These are phyloP conservation scores for Pogonomyrmex barbatus DNA, from an alignment of 1,140 invertebrate genomes.

Conservation along the genomic window DNA sequence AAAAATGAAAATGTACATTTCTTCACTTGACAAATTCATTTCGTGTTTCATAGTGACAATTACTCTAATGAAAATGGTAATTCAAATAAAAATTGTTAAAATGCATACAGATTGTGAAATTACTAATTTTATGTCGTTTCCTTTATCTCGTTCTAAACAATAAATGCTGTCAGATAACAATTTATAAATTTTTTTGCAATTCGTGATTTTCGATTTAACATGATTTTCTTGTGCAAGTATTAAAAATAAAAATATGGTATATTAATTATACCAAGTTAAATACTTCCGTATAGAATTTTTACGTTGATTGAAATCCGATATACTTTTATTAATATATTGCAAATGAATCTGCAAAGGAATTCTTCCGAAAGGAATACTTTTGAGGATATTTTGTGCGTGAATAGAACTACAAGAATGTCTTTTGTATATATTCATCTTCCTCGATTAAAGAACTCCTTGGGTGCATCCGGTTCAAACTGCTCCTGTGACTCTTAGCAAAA, in stretches of 20 bases:
- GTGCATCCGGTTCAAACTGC: constrained; percentile 36
- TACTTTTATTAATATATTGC: background rate
- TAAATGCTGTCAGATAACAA: background rate
- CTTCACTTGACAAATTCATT: constrained; percentile 44
- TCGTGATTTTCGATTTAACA: background rate
- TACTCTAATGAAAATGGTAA: constrained; percentile 47
- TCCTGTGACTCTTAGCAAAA: constrained; percentile 54
- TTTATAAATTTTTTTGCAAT: constrained; percentile 14
- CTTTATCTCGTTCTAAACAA: background rate
- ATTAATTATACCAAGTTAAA: background rate
- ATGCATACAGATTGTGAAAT: background rate
- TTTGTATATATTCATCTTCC: constrained; percentile 35
- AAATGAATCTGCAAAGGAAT: constrained; percentile 6
- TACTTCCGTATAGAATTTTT: constrained; percentile 3
- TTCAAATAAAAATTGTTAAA: background rate
- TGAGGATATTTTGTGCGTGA: constrained; percentile 6
- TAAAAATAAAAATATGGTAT: background rate
- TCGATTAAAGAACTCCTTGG: constrained; percentile 46
- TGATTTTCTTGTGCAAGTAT: background rate
- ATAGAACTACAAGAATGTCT: constrained; percentile 11
- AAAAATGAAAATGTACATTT: constrained; percentile 53
- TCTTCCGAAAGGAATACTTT: constrained; percentile 9
- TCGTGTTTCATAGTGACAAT: constrained; percentile 21
- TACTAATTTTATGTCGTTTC: constrained; percentile 15
- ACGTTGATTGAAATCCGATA: background rate